These are phyloP conservation scores for Trissolcus japonicus DNA, from an alignment of 2,888 invertebrate species.

Conservation along the genomic window DNA sequence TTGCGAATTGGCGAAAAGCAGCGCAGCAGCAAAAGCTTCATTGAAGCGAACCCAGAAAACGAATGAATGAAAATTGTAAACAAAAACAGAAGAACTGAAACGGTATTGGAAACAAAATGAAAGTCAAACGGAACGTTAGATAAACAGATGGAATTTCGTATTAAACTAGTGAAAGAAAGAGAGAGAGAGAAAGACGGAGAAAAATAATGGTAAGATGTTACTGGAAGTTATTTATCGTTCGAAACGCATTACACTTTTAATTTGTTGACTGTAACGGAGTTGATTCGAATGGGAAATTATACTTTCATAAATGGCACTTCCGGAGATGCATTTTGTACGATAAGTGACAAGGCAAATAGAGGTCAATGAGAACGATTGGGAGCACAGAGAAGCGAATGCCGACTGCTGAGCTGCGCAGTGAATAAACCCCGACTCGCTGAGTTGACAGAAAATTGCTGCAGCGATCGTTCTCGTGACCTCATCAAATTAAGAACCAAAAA, in stretches of 20 bases:
- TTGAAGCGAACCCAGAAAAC: slow-evolving; percentile 73
- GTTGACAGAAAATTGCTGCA: background rate
- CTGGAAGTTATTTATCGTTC: slow-evolving; percentile 28
- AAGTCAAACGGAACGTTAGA: slow-evolving; percentile 46
- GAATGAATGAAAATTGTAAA: slow-evolving; percentile 52
- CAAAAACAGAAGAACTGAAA: slow-evolving; percentile 56
- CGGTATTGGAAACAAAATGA: slow-evolving; percentile 28
- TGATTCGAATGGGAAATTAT: slow-evolving; percentile 21
- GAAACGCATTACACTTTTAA: slow-evolving; percentile 48
- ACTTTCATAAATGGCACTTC: slow-evolving; percentile 19
- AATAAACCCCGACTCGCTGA: slow-evolving; percentile 3
- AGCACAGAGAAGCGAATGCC: slow-evolving; percentile 10
- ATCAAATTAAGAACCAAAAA: background rate
- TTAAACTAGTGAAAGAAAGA: slow-evolving; percentile 1
- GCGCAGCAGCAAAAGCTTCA: slow-evolving; percentile 75
- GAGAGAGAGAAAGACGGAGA: slow-evolving; percentile 16
- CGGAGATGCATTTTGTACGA: slow-evolving; percentile 52
- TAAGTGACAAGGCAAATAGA: slow-evolving; percentile 34
- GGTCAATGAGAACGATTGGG: slow-evolving; percentile 50
- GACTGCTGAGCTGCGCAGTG: slow-evolving; percentile 6
- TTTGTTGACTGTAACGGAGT: slow-evolving; percentile 32
- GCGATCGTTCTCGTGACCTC: slow-evolving; percentile 12
- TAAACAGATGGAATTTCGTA: background rate
- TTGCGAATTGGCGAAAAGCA: slow-evolving; percentile 74
- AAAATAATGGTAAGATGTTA: slow-evolving; percentile 25